A percentile compares a stretch with the other conserved stretches of the same genome.
phyloP scores from a whole-genome alignment of 2,113 vertebrate species.

The Lepidothrix coronata region DNA sequence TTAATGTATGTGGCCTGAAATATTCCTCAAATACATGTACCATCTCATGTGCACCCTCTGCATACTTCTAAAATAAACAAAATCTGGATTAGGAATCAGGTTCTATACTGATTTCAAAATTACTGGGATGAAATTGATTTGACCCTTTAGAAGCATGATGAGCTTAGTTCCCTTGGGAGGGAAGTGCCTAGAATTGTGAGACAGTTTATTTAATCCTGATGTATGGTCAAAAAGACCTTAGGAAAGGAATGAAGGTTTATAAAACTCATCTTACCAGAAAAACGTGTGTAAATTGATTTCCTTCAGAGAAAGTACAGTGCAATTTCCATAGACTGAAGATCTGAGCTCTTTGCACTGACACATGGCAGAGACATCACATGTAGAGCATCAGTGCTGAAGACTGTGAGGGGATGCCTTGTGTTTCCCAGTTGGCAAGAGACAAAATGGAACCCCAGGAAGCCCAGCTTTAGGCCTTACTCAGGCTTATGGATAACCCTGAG shows the following conservation, averaged over 20 bases:
- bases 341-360: not conserved
- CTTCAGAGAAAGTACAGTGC: not conserved
- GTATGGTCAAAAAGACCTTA: not conserved
- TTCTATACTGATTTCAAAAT: not conserved
- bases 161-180: not conserved
- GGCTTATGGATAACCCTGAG: not conserved
- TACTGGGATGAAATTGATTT: not conserved
- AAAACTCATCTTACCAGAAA: not conserved
- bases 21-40: not conserved
- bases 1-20: not conserved
- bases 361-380: fast-evolving
- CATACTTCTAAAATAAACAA: not conserved
- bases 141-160: not conserved
- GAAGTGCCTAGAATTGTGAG: not conserved
- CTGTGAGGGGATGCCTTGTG: not conserved
- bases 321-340: not conserved
- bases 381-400: fast-evolving
- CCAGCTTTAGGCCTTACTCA: not conserved
- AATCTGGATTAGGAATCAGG: not conserved
- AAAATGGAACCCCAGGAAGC: not conserved
- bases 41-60: not conserved
- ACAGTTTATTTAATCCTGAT: not conserved
- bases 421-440: not conserved
- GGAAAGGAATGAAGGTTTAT: not conserved
- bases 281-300: not conserved